Percentiles rank a stretch among this genome's conserved stretches.
Conservation (phyloP, 1,140 invertebrate genomes). For the Apolygus lucorum region DNA sequence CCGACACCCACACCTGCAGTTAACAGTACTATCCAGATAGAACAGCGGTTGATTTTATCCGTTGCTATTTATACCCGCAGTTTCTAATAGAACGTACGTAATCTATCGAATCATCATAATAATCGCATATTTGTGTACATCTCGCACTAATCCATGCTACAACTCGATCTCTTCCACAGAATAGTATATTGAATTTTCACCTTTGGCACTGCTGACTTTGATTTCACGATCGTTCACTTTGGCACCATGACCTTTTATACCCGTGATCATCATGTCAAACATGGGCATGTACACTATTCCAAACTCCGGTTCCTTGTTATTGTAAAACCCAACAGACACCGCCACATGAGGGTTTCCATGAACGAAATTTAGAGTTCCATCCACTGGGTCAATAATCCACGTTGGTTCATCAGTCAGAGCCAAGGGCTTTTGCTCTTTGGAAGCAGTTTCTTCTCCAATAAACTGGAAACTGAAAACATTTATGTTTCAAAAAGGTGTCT, state of each 20-base stretch:
- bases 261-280: constrained; percentile 77
- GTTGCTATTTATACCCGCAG: too few species aligned
- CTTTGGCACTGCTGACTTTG: constrained; percentile 56
- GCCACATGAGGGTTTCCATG: constrained; percentile 74
- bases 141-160: too few species aligned
- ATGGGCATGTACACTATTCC: constrained; percentile 89
- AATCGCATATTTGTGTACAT: too few species aligned
- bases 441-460: constrained; percentile 89
- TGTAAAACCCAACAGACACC: constrained; percentile 52
- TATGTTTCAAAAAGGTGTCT: too few species aligned
- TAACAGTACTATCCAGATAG: too few species aligned
- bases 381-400: constrained; percentile 94
- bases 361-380: constrained; percentile 88
- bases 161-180: too few species aligned
- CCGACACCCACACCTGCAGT: too few species aligned
- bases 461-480: constrained; percentile 53
- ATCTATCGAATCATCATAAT: too few species aligned
- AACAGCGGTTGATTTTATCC: too few species aligned
- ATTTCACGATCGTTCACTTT: constrained; percentile 75
- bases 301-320: constrained; percentile 50
- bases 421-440: constrained; percentile 56
- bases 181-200: too few species aligned
- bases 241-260: constrained; percentile 74
- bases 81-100: too few species aligned
- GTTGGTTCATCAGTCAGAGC: constrained; percentile 78